phyloP scores from a whole-genome alignment of 2,888 invertebrate species.

The Parnassius orleans region DNA sequence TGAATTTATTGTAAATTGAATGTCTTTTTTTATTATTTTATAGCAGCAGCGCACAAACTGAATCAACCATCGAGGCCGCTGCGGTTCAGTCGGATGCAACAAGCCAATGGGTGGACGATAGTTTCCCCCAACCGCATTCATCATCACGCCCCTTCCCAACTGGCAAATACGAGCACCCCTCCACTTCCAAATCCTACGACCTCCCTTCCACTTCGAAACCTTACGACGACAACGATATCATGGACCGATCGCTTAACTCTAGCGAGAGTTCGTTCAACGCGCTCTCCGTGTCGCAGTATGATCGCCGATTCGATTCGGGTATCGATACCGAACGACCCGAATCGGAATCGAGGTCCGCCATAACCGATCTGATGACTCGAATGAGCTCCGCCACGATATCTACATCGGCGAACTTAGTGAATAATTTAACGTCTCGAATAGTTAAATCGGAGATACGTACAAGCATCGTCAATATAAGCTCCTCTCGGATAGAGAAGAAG shows the following conservation, averaged over 20 bases:
- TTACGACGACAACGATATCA: conserved; percentile 63
- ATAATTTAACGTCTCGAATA: conserved; percentile 59
- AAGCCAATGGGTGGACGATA: conserved; percentile 78
- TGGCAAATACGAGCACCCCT: conserved; percentile 46
- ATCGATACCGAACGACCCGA: conserved; percentile 60
- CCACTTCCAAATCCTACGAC: conserved; percentile 53
- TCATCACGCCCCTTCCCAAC: conserved; percentile 49
- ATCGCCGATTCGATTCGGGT: conserved; percentile 51
- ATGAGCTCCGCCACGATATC: conserved; percentile 70
- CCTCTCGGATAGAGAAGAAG: conserved; percentile 68
- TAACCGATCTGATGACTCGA: conserved; percentile 67
- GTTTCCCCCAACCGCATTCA: conserved; percentile 67
- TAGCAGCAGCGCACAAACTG: conserved; percentile 53
- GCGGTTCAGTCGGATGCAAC: conserved; percentile 71
- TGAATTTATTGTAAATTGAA: neutral
- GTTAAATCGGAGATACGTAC: conserved; percentile 69
- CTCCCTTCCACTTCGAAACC: conserved; percentile 63
- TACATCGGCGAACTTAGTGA: conserved; percentile 58
- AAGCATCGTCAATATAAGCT: conserved; percentile 68
- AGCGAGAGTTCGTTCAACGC: conserved; percentile 74
- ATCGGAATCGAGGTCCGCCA: conserved; percentile 54
- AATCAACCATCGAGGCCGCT: conserved; percentile 56
- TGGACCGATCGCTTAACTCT: conserved; percentile 67
- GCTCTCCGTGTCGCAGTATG: conserved; percentile 61
- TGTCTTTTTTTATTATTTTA: neutral